Conservation (phyloP, 2,888 invertebrate species). For the Conops quadrifasciatus region DNA sequence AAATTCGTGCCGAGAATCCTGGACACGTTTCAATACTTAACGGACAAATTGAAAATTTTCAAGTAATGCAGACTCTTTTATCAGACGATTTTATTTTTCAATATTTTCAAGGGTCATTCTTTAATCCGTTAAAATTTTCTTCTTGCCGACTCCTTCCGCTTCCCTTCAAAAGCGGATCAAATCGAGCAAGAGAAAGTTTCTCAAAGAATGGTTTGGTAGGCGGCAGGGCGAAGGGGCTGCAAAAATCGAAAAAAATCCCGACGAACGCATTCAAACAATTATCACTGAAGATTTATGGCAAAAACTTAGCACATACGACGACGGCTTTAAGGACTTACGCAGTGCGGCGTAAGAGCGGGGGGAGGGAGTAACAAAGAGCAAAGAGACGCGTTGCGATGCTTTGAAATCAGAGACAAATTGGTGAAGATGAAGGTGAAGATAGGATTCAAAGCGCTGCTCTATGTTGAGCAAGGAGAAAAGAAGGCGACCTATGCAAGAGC, state of each 20-base stretch:
- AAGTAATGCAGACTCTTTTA: background rate
- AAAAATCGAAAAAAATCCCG: background rate
- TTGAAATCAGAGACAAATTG: background rate
- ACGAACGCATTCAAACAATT: slow-evolving; percentile 28
- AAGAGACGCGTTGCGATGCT: background rate
- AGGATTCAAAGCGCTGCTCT: background rate
- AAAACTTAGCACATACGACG: slow-evolving; percentile 37
- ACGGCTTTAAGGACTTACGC: slow-evolving; percentile 35
- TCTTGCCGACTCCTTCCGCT: too few species aligned
- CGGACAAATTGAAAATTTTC: slow-evolving; percentile 4
- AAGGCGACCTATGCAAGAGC: too few species aligned
- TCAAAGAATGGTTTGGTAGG: too few species aligned
- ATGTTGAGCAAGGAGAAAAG: too few species aligned
- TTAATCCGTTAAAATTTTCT: slow-evolving; percentile 11
- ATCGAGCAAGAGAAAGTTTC: too few species aligned
- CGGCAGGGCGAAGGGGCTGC: too few species aligned
- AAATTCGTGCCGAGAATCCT: slow-evolving; percentile 6
- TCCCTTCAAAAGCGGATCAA: too few species aligned
- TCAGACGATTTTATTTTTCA: slow-evolving; percentile 6
- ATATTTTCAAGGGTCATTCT: slow-evolving; percentile 2
- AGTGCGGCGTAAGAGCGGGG: too few species aligned
- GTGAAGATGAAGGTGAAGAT: background rate
- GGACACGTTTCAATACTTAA: slow-evolving; percentile 29
- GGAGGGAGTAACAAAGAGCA: background rate
- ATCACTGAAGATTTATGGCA: slow-evolving; percentile 38